Conservation (phyloP, 2,113 vertebrate species). For the Siniperca chuatsi region DNA sequence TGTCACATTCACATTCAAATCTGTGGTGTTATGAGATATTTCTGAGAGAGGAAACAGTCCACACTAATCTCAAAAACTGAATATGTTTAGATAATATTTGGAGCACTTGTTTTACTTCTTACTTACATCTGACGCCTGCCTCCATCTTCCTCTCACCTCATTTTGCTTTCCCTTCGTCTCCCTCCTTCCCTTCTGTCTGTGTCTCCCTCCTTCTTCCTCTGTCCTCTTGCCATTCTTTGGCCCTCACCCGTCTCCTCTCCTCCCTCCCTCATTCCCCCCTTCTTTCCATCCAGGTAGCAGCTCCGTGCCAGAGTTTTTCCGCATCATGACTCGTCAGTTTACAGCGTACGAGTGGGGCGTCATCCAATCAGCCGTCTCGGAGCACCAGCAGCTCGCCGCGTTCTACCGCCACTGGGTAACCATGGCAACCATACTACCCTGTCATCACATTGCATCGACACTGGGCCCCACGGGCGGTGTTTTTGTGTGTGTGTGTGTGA, state of each 20-base stretch:
- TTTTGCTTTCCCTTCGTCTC: neutral
- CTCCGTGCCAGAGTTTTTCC: slow-evolving; percentile 93
- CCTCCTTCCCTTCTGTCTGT: neutral
- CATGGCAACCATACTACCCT: slow-evolving; percentile 68
- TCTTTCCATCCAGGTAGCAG: slow-evolving; percentile 86
- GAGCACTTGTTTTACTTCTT: neutral
- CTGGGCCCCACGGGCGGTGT: slow-evolving; percentile 4
- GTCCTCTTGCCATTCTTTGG: neutral
- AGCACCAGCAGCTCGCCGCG: slow-evolving; percentile 90
- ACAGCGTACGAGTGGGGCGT: slow-evolving; percentile 92
- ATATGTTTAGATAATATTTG: neutral
- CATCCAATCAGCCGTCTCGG: slow-evolving; percentile 88
- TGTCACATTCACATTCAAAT: slow-evolving; percentile 5
- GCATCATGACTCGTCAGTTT: slow-evolving; percentile 96
- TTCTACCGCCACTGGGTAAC: slow-evolving; percentile 98
- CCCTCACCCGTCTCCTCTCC: neutral
- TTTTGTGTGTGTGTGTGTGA: neutral
- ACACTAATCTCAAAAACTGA: neutral
- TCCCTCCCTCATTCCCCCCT: neutral
- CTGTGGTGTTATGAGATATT: neutral
- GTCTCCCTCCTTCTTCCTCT: neutral
- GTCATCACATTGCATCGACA: slow-evolving; percentile 51
- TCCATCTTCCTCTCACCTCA: neutral
- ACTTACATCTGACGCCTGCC: neutral
- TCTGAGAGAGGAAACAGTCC: neutral